These are phyloP conservation scores for Esox lucius DNA, from an alignment of 2,797 vertebrate species.

Conservation along the genomic window DNA sequence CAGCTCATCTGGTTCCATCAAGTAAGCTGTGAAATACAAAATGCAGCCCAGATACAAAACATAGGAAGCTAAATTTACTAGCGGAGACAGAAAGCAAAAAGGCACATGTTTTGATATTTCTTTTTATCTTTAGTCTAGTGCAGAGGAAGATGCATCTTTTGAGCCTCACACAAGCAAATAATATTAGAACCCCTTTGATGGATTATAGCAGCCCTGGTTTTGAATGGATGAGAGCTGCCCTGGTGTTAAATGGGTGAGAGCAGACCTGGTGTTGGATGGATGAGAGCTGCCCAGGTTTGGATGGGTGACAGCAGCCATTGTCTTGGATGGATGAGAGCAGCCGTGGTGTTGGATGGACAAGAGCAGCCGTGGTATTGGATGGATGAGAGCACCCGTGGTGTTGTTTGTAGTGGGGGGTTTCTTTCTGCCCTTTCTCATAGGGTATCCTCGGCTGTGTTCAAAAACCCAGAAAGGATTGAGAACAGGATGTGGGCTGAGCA, in stretches of 20 bases:
- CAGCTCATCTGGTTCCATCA: slow-evolving; percentile 32
- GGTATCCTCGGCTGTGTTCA: slow-evolving; percentile 53
- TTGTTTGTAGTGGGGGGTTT: slow-evolving; percentile 46
- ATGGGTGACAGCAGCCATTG: not conserved
- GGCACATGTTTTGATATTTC: slow-evolving; percentile 40
- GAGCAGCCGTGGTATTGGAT: slow-evolving; percentile 24
- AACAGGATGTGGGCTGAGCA: slow-evolving; percentile 46
- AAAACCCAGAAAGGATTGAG: slow-evolving; percentile 54
- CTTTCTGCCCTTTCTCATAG: slow-evolving; percentile 57
- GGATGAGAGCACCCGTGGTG: slow-evolving; percentile 19
- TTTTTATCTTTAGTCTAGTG: slow-evolving; percentile 34
- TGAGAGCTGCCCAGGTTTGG: slow-evolving; percentile 22
- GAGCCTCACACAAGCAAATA: slow-evolving; percentile 44
- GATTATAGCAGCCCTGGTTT: slow-evolving; percentile 17
- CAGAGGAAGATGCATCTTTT: slow-evolving; percentile 40
- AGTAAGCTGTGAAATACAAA: slow-evolving; percentile 46
- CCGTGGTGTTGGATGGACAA: slow-evolving; percentile 21
- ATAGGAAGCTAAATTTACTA: slow-evolving; percentile 20
- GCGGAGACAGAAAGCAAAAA: not conserved
- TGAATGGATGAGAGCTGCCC: slow-evolving; percentile 13
- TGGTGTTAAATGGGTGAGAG: slow-evolving; percentile 22
- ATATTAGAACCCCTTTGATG: slow-evolving; percentile 34
- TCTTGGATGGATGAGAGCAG: slow-evolving; percentile 4
- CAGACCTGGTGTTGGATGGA: slow-evolving; percentile 23
- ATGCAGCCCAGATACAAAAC: slow-evolving; percentile 16